Evolutionary conservation across 2,888 invertebrate genomes (phyloP), one percentile per base, ranked within the genome.

Genomic region (Seira musarum): DNA sequence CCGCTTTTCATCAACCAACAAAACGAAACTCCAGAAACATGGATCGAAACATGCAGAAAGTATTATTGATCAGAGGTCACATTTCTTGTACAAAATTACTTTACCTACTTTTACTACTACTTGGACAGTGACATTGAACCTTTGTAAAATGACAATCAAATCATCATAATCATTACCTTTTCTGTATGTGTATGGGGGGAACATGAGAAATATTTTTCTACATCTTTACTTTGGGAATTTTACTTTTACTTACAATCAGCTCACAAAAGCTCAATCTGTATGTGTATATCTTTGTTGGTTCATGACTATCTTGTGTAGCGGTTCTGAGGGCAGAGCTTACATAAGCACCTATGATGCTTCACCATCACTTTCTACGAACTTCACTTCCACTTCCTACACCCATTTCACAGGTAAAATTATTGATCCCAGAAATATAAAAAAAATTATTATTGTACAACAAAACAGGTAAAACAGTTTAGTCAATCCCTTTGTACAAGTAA

Each of bases 351-450:
- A 86, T 85, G 87, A 87, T 83, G 87, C 86, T 85, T 87, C 87
- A 85, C 87, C 87, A 85, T 86, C 87, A 87, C 84, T 86, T 78
- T 86, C 86, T 85, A 87, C 86, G 84, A 87, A 87, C 85, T 86
- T 87, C 84, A 86, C 85, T 84, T 83, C 87, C 86, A 86, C 84
- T 83, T 86, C 86, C 84, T 86, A 87, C 85, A 87, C 86, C 83
- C 86, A 87, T 81, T 86, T 87, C 83, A 84, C 87, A 87, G 87
- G 87, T 87, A 87, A 86, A 82, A 22, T 70, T n/a, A 61, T 61
- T 40, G 24, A 35, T 22, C 57, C 66, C 60, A 70, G 25, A 22
- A 40, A 5, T 5, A 40, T 40, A 40, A n/a, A n/a, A 68, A 25
- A 35, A 60, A 25, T 24, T 15, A 10, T 15, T 21, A 64, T 49